Percentiles rank a stretch among this genome's conserved stretches.
These are phyloP conservation scores for Andrena camellia DNA, from an alignment of 2,888 invertebrate genomes.

Conservation along the genomic window DNA sequence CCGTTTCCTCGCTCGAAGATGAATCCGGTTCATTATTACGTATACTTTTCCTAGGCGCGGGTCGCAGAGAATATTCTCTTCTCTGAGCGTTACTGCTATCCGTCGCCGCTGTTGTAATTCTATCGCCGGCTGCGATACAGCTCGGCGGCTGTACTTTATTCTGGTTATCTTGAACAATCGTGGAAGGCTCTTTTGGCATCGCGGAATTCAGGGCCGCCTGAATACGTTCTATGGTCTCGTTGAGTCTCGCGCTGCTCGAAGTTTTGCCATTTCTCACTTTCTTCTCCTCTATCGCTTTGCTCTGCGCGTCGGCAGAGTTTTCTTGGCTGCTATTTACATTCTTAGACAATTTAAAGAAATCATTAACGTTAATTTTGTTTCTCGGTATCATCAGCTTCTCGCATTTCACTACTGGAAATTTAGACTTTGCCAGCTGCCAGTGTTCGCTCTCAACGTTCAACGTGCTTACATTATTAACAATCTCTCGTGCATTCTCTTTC, in stretches of 20 bases:
- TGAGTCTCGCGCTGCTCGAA: not conserved
- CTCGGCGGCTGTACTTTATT: slow-evolving; percentile 2
- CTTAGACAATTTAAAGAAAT: not conserved
- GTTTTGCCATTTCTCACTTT: not conserved
- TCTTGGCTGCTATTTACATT: not conserved
- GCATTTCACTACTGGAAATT: slow-evolving; percentile 30
- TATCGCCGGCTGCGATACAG: slow-evolving; percentile 56
- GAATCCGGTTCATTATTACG: not conserved
- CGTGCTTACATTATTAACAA: not conserved
- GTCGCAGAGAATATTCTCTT: not conserved
- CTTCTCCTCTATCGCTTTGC: not conserved
- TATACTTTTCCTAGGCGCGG: not conserved
- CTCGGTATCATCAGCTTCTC: slow-evolving; percentile 18
- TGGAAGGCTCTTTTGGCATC: not conserved
- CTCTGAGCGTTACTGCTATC: not conserved
- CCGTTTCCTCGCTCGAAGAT: not conserved
- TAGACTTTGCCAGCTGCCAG: slow-evolving; percentile 22
- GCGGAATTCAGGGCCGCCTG: too few species aligned
- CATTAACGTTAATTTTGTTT: not conserved
- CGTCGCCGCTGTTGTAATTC: not conserved
- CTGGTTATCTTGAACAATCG: not conserved
- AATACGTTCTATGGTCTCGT: not conserved
- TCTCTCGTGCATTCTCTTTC: not conserved
- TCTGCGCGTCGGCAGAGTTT: not conserved
- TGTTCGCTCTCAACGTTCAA: not conserved